These are phyloP conservation scores for Micrastur ruficollis DNA, from an alignment of 2,797 vertebrate genomes.

Conservation along the genomic window DNA sequence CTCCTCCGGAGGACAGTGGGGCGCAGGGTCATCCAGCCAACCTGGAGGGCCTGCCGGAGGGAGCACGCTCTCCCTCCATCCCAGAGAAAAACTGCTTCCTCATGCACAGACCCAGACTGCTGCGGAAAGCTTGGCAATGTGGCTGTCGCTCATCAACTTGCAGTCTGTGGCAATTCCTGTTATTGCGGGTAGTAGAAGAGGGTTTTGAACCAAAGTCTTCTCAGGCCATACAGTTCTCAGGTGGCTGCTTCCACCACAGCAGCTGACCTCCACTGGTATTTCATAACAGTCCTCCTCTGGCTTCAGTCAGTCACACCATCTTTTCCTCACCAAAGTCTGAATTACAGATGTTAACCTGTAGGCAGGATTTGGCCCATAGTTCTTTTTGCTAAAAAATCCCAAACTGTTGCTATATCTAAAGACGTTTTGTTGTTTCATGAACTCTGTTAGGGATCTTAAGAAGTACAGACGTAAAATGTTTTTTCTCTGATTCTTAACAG, in stretches of 20 bases:
- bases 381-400: not conserved
- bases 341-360: not conserved
- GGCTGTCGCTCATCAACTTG: not conserved
- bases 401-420: not conserved
- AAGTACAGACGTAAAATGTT: not conserved
- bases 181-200: not conserved
- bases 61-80: fast-evolving
- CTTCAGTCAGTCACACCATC: not conserved
- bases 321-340: not conserved
- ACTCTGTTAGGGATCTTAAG: not conserved
- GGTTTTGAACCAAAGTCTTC: not conserved
- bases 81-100: not conserved
- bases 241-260: not conserved
- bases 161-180: not conserved
- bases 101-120: fast-evolving
- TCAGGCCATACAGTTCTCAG: not conserved
- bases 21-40: not conserved
- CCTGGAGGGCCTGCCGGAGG: not conserved
- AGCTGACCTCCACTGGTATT: not conserved
- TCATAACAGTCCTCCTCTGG: not conserved
- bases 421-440: not conserved
- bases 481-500: not conserved
- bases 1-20: not conserved
- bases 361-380: not conserved
- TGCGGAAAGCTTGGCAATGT: fast-evolving